Conservation (phyloP, 2,797 vertebrate genomes). For the Gila robusta region DNA sequence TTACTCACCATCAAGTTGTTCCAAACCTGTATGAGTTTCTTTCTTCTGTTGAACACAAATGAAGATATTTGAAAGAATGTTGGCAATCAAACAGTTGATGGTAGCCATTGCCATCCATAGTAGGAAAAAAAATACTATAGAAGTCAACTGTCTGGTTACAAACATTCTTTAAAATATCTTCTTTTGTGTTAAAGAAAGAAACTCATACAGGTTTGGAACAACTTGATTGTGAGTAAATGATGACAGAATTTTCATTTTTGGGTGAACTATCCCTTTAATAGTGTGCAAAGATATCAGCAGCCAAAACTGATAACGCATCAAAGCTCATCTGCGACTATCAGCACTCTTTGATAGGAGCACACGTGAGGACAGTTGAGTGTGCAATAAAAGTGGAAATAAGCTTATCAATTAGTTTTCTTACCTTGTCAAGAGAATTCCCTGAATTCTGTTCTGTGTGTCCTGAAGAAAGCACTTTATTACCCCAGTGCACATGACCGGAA, state of each 20-base stretch:
- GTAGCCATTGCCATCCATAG: no score
- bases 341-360: slow-evolving; percentile 37
- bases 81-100: no score
- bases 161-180: no score
- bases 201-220: no score
- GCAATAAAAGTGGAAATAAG: slow-evolving; percentile 13
- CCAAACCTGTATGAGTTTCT: no score
- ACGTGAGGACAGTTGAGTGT: slow-evolving; percentile 24
- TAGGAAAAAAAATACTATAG: no score
- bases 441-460: neutral
- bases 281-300: neutral
- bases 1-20: no score
- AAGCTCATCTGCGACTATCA: slow-evolving; percentile 7
- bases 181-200: no score
- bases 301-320: slow-evolving; percentile 45
- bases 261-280: neutral
- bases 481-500: neutral
- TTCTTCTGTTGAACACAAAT: no score
- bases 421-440: slow-evolving; percentile 12
- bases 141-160: no score
- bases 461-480: neutral
- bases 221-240: no score
- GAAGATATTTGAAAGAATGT: no score
- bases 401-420: slow-evolving; percentile 19
- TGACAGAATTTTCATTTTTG: neutral